These are phyloP conservation scores for Sussaba pulchella DNA, from an alignment of 2,888 invertebrate species.

Conservation along the genomic window DNA sequence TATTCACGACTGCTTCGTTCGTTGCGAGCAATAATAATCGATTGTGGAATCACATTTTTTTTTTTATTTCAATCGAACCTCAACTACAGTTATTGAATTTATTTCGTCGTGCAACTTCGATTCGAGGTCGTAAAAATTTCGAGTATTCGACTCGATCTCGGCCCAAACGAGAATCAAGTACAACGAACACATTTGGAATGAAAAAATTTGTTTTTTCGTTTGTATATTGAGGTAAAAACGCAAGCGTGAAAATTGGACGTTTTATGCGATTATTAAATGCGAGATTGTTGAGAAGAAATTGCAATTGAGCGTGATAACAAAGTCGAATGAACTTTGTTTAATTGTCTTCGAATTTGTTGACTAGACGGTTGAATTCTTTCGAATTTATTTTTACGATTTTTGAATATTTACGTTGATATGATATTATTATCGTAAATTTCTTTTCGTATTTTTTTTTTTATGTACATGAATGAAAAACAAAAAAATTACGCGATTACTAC, in stretches of 20 bases:
- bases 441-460: conserved; percentile 2
- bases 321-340: background rate
- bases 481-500: conserved; percentile 25
- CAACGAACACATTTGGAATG: conserved; percentile 5
- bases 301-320: background rate
- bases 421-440: background rate
- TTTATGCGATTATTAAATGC: background rate
- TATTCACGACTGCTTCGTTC: background rate
- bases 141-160: background rate
- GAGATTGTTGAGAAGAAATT: background rate
- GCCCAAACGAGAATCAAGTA: background rate
- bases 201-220: background rate
- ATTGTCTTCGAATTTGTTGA: background rate
- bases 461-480: conserved; percentile 31
- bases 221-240: background rate
- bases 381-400: conserved; percentile 18
- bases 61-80: background rate
- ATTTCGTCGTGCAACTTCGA: no score
- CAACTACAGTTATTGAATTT: no score
- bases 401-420: background rate
- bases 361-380: conserved; percentile 19
- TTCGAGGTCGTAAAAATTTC: background rate
- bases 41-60: background rate
- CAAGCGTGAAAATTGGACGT: background rate
- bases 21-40: background rate